phyloP scores from a whole-genome alignment of 2,113 vertebrate species.

The Psilopsiagon aurifrons region DNA sequence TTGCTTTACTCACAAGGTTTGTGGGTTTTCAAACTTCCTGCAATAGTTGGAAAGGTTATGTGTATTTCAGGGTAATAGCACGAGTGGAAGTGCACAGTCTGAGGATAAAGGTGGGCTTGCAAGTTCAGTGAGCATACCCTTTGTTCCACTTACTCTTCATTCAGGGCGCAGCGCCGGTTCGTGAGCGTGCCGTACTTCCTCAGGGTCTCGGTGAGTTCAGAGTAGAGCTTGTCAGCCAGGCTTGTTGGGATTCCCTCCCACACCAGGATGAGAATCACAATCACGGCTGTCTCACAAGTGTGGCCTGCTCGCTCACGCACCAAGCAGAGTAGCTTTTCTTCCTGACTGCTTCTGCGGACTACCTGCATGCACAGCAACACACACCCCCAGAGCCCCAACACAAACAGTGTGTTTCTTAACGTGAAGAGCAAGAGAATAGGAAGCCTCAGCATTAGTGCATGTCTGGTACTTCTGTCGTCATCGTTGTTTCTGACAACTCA shows the following conservation, averaged over 20 bases:
- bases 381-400: slow-evolving; percentile 36
- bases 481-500: not conserved
- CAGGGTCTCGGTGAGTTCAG: slow-evolving; percentile 86
- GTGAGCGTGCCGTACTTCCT: slow-evolving; percentile 87
- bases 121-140: not conserved
- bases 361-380: slow-evolving; percentile 79
- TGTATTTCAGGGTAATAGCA: not conserved
- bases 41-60: not conserved
- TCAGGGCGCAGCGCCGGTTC: slow-evolving; percentile 91
- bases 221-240: slow-evolving; percentile 88
- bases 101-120: not conserved
- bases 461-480: not conserved
- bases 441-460: not conserved
- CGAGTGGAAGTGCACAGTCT: fast-evolving
- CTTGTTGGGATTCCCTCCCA: slow-evolving; percentile 90
- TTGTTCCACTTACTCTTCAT: slow-evolving; percentile 91
- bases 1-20: not conserved
- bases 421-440: not conserved
- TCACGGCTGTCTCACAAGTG: slow-evolving; percentile 86
- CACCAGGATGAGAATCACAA: slow-evolving; percentile 91
- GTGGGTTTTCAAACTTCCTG: not conserved
- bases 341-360: slow-evolving; percentile 84
- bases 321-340: slow-evolving; percentile 94
- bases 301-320: slow-evolving; percentile 91
- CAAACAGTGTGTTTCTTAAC: slow-evolving; percentile 1